A percentile compares a stretch with the other conserved stretches of the same genome.
phyloP scores from a whole-genome alignment of 2,797 vertebrate genomes.

The Molossus molossus region DNA sequence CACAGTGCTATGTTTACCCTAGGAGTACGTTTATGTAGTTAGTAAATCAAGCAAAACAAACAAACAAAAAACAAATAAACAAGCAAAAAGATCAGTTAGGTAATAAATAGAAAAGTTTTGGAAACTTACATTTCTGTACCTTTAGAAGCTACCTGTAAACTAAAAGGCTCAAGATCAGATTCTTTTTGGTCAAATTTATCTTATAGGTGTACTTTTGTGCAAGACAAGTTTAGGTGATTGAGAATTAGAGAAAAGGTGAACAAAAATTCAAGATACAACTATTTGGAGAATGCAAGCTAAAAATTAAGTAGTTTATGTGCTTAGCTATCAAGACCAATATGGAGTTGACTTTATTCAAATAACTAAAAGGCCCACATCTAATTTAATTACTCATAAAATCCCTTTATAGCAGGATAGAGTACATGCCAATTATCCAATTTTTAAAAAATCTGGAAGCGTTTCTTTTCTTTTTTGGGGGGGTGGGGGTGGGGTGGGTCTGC shows the following conservation, averaged over 20 bases:
- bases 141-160: conserved; percentile 26
- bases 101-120: conserved; percentile 11
- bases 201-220: not conserved
- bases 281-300: not conserved
- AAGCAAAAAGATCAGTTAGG: not conserved
- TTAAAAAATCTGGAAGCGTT: not conserved
- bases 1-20: not conserved
- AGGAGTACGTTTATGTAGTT: not conserved
- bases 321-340: not conserved
- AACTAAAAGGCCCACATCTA: conserved; percentile 1
- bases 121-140: not conserved
- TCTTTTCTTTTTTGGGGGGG: not conserved
- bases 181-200: not conserved
- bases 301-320: conserved; percentile 17
- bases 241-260: conserved; percentile 38
- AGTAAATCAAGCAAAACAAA: conserved; percentile 14
- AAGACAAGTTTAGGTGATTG: not conserved
- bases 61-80: not conserved
- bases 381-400: not conserved
- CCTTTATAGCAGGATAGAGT: not conserved
- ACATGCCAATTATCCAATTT: not conserved
- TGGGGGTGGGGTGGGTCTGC: not conserved
- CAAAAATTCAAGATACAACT: not conserved
- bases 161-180: not conserved
- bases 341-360: conserved; percentile 35